These are phyloP conservation scores for Callospermophilus lateralis DNA, from an alignment of 2,113 vertebrate species.

Conservation along the genomic window DNA sequence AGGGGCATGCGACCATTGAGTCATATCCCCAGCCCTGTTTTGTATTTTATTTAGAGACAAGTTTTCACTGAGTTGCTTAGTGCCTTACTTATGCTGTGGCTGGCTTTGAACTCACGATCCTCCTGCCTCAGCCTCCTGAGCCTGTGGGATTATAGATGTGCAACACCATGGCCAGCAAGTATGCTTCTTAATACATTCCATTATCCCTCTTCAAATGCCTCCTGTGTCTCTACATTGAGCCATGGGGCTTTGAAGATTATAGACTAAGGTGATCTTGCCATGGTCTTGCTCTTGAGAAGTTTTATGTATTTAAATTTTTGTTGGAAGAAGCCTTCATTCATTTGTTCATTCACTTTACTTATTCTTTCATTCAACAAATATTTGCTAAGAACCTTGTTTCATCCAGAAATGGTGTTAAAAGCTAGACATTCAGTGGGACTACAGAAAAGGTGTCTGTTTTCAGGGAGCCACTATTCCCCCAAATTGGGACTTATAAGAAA, in stretches of 20 bases:
- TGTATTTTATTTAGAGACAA: too few species aligned
- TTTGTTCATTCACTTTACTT: background rate
- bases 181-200: background rate
- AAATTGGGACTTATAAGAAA: background rate
- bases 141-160: too few species aligned
- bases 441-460: background rate
- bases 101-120: too few species aligned
- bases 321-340: background rate
- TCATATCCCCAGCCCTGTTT: too few species aligned
- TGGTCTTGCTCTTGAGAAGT: background rate
- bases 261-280: background rate
- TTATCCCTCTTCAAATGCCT: background rate
- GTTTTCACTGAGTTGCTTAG: too few species aligned
- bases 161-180: too few species aligned
- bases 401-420: background rate
- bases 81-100: too few species aligned
- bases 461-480: background rate
- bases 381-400: background rate
- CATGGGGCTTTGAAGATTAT: background rate
- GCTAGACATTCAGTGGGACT: background rate
- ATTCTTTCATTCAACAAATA: background rate
- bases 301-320: background rate
- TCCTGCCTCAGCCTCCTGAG: too few species aligned
- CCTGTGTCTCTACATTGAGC: accelerated
- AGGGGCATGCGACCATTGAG: too few species aligned